These are phyloP conservation scores for Chloroclystis v-ata DNA, from an alignment of 2,888 invertebrate genomes.

Conservation along the genomic window DNA sequence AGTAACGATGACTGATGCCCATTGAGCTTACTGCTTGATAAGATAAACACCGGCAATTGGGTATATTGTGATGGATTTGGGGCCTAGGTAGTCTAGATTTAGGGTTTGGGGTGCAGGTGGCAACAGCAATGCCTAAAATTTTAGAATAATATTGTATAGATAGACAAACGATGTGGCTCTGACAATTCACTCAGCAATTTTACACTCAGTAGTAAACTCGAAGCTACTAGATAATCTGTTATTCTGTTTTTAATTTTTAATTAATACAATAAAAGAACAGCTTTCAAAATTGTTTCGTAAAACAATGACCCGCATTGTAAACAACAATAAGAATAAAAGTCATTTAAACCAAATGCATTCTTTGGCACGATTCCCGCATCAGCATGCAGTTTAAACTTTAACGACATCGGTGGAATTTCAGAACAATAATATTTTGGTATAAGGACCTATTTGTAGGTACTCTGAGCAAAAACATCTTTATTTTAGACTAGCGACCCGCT, in stretches of 20 bases:
- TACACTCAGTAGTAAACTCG: too few relatives aligned
- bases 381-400: constrained; percentile 23
- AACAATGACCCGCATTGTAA: constrained; percentile 22
- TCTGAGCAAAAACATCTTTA: too few relatives aligned
- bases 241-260: too few relatives aligned
- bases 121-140: too few relatives aligned
- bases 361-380: constrained; percentile 34
- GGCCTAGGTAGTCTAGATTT: too few relatives aligned
- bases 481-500: too few relatives aligned
- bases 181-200: too few relatives aligned
- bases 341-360: constrained; percentile 34
- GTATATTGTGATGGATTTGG: background rate
- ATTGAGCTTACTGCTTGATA: constrained; percentile 22
- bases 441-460: too few relatives aligned
- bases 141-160: too few relatives aligned
- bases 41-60: constrained; percentile 8
- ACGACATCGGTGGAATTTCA: constrained; percentile 19
- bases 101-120: too few relatives aligned
- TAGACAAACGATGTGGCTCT: too few relatives aligned
- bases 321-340: constrained; percentile 1
- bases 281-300: constrained; percentile 3
- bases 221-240: too few relatives aligned
- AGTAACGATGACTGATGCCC: constrained; percentile 56
- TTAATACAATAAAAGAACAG: background rate
- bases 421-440: background rate